Conservation (phyloP, 1,140 invertebrate genomes). For the Drosophila mauritiana region DNA sequence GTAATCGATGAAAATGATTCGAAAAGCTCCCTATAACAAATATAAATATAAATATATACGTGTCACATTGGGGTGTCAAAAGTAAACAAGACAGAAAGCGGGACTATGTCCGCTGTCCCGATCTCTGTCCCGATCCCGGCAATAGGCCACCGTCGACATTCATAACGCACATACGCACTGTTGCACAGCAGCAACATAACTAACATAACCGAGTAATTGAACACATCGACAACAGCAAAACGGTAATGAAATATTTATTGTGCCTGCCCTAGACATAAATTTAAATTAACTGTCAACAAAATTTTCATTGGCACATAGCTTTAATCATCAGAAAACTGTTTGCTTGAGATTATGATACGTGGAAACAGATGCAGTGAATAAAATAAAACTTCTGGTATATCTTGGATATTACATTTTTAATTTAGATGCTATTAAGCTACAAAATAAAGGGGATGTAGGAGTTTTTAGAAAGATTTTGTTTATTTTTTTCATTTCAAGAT, state of each 20-base stretch:
- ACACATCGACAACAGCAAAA: constrained; percentile 22
- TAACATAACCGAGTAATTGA: constrained; percentile 58
- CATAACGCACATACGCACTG: constrained; percentile 40
- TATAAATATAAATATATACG: constrained; percentile 19
- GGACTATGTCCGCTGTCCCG: too few species aligned
- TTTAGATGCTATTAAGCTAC: too few species aligned
- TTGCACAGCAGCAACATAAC: constrained; percentile 34
- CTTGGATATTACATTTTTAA: too few species aligned
- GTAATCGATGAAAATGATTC: constrained; percentile 32
- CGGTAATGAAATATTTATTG: constrained; percentile 65
- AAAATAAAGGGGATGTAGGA: neutral
- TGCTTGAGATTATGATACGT: constrained; percentile 28
- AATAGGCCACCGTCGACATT: constrained; percentile 47
- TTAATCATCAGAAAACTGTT: constrained; percentile 51
- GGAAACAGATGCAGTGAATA: neutral
- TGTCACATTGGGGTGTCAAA: constrained; percentile 65
- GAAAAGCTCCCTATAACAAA: constrained; percentile 4
- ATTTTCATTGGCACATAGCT: constrained; percentile 65
- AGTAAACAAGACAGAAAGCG: constrained; percentile 57
- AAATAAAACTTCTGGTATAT: neutral
- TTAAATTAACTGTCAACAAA: constrained; percentile 75
- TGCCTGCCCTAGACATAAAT: constrained; percentile 77
- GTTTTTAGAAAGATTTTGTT: neutral
- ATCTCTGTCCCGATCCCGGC: constrained; percentile 6
- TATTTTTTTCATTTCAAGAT: neutral